These are phyloP conservation scores for Bradypodion pumilum DNA, from an alignment of 2,797 vertebrate genomes.

Conservation along the genomic window DNA sequence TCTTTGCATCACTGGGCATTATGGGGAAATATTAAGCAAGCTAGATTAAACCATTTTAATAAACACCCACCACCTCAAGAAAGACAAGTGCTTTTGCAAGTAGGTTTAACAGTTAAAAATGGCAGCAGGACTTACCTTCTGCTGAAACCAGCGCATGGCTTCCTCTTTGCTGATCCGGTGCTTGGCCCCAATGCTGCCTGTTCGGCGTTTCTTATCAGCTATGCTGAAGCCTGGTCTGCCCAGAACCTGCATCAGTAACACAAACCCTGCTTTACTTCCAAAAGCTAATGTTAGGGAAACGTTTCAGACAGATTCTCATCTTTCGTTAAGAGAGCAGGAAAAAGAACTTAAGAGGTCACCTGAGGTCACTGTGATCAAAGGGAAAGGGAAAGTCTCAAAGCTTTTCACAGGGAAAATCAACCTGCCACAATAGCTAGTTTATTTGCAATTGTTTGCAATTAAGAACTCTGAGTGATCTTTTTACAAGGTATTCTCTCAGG, in stretches of 20 bases:
- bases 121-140: slow-evolving; percentile 83
- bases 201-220: slow-evolving; percentile 96
- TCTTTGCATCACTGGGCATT: background rate
- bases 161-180: slow-evolving; percentile 98
- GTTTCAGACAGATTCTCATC: background rate
- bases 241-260: slow-evolving; percentile 83
- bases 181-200: slow-evolving; percentile 92
- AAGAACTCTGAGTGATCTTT: background rate
- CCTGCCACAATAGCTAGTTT: background rate
- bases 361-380: background rate
- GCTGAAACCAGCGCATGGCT: slow-evolving; percentile 99
- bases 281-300: background rate
- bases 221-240: slow-evolving; percentile 98
- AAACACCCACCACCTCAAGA: background rate
- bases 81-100: background rate
- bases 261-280: background rate
- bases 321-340: background rate
- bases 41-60: background rate
- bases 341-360: background rate
- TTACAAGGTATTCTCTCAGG: background rate
- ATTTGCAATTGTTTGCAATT: background rate
- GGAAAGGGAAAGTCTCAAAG: too few species aligned
- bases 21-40: too few species aligned
- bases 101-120: accelerated
- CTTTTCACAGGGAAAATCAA: background rate